phyloP scores from a whole-genome alignment of 2,113 vertebrate species.

The Orientallactaga bullata region DNA sequence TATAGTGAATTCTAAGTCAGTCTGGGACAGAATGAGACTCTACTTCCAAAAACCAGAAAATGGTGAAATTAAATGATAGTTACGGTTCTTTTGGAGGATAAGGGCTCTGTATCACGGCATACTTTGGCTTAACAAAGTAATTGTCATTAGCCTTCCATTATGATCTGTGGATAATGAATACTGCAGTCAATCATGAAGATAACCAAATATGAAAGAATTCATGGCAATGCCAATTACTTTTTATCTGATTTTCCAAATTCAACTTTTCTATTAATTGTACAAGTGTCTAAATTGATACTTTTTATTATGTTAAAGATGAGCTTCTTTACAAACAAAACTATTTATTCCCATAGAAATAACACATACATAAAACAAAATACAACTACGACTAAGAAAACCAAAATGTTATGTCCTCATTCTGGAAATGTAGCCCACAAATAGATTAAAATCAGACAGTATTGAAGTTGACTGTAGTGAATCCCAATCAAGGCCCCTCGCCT shows the following conservation, averaged over 20 bases:
- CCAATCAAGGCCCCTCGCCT: background rate
- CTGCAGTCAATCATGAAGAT: background rate
- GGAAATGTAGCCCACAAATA: background rate
- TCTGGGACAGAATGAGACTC: too few species aligned
- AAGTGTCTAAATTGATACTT: background rate
- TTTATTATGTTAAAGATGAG: background rate
- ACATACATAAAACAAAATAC: background rate
- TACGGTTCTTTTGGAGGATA: background rate
- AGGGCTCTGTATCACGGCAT: background rate
- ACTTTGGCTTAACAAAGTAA: slow-evolving; percentile 3
- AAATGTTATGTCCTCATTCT: background rate
- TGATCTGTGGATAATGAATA: background rate
- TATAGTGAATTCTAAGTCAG: too few species aligned
- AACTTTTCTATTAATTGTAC: background rate
- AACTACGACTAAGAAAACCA: background rate
- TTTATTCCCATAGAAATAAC: background rate
- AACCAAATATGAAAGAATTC: background rate
- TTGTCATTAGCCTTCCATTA: background rate
- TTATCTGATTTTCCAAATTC: background rate
- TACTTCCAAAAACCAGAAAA: background rate
- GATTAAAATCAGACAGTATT: background rate
- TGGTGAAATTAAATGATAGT: background rate
- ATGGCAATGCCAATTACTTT: background rate
- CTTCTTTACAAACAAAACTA: background rate
- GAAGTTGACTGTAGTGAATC: background rate